Percentiles rank a stretch among this genome's conserved stretches.
These are phyloP conservation scores for Agriopis marginaria DNA, from an alignment of 2,888 invertebrate species.

Conservation along the genomic window DNA sequence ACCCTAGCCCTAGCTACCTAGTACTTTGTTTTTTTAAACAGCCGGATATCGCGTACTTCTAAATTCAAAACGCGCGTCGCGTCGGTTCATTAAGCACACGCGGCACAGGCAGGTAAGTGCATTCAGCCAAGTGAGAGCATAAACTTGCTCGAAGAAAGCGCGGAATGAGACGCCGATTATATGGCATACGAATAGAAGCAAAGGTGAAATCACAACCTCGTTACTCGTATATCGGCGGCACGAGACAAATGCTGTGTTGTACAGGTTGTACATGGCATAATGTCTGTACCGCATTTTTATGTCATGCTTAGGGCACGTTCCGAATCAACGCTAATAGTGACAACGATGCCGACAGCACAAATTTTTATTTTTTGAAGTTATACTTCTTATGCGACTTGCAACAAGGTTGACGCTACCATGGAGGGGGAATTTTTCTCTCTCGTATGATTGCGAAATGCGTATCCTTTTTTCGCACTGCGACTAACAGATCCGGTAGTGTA, in stretches of 20 bases:
- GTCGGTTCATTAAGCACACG: slow-evolving; percentile 25
- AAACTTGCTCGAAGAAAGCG: slow-evolving; percentile 81
- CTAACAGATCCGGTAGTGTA: too few relatives aligned
- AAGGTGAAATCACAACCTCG: slow-evolving; percentile 63
- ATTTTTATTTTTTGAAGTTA: too few relatives aligned
- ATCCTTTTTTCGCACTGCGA: too few relatives aligned
- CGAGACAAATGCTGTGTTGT: slow-evolving; percentile 11
- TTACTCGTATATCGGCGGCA: slow-evolving; percentile 39
- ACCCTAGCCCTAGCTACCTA: too few relatives aligned
- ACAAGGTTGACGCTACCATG: too few relatives aligned
- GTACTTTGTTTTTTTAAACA: slow-evolving; percentile 5
- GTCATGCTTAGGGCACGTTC: too few relatives aligned
- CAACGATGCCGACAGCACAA: too few relatives aligned
- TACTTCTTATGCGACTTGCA: too few relatives aligned
- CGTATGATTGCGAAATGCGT: too few relatives aligned
- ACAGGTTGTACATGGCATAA: not conserved
- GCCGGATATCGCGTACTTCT: slow-evolving; percentile 39
- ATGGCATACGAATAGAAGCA: slow-evolving; percentile 64
- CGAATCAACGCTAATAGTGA: too few relatives aligned
- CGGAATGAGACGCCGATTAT: slow-evolving; percentile 70
- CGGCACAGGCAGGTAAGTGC: slow-evolving; percentile 29
- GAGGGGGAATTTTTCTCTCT: too few relatives aligned
- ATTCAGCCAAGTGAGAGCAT: slow-evolving; percentile 70
- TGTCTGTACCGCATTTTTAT: too few relatives aligned
- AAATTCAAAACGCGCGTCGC: slow-evolving; percentile 38